Conservation (phyloP, 1,140 invertebrate genomes). For the Coenobita brevimanus region DNA sequence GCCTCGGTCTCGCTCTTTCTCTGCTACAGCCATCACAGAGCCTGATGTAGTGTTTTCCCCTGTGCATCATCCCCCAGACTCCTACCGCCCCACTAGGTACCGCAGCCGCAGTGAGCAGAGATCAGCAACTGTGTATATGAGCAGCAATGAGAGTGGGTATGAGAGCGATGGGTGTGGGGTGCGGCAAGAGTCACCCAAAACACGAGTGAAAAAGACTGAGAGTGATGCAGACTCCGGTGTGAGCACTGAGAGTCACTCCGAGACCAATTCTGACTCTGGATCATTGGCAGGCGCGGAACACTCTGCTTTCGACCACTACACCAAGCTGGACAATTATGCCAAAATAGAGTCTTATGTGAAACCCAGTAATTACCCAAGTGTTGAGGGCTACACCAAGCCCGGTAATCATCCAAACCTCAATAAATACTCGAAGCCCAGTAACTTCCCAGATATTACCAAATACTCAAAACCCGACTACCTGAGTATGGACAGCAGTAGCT, state of each 20-base stretch:
- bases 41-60: constrained; percentile 78
- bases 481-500: neutral
- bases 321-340: constrained; percentile 45
- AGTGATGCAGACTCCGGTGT: constrained; percentile 71
- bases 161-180: constrained; percentile 73
- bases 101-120: constrained; percentile 73
- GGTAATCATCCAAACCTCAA: constrained; percentile 21
- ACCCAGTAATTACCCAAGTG: neutral
- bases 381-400: constrained; percentile 4
- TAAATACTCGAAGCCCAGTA: constrained; percentile 35
- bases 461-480: constrained; percentile 33
- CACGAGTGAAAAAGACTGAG: constrained; percentile 55
- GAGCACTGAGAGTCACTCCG: constrained; percentile 68
- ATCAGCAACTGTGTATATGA: no score
- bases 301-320: constrained; percentile 52
- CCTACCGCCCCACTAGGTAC: constrained; percentile 70
- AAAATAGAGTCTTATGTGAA: constrained; percentile 17
- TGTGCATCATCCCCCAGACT: constrained; percentile 67
- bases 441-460: constrained; percentile 37
- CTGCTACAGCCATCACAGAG: constrained; percentile 76
- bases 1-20: constrained; percentile 66
- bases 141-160: constrained; percentile 81
- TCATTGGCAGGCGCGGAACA: constrained; percentile 70
- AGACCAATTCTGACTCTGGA: constrained; percentile 72
- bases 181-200: constrained; percentile 70